Evolutionary conservation across 1,140 invertebrate species (phyloP).

Genomic region (Scaptodrosophila lebanonensis): DNA sequence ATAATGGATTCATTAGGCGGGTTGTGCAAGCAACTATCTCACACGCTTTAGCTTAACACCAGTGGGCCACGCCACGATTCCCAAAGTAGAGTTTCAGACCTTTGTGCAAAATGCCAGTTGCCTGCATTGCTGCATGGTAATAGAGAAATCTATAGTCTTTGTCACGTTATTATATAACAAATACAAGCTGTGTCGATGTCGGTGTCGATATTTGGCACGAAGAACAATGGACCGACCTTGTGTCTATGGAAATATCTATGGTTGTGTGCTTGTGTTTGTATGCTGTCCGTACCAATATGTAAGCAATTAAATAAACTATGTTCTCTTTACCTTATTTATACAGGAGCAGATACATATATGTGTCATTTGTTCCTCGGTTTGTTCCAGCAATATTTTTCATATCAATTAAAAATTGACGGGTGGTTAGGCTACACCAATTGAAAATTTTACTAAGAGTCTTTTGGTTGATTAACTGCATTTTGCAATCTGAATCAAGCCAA

Average conservation of each 20-base stretch:
- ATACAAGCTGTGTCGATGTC: slow-evolving; percentile 37
- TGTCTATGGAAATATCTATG: slow-evolving; percentile 8
- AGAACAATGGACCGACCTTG: slow-evolving; percentile 56
- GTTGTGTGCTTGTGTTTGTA: slow-evolving; percentile 4
- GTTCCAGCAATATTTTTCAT: too few relatives aligned
- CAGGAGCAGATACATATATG: too few relatives aligned
- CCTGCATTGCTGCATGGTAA: slow-evolving; percentile 54
- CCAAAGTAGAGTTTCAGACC: slow-evolving; percentile 38
- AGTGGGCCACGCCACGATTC: slow-evolving; percentile 23
- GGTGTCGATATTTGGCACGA: slow-evolving; percentile 60
- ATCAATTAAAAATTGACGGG: too few relatives aligned
- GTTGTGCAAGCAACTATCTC: slow-evolving; percentile 13
- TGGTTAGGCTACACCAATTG: too few relatives aligned
- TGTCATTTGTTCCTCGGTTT: too few relatives aligned
- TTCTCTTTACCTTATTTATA: too few relatives aligned
- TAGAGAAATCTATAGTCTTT: slow-evolving; percentile 19
- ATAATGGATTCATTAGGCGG: slow-evolving; percentile 54
- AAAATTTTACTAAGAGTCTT: too few relatives aligned
- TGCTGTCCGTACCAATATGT: slow-evolving; percentile 35
- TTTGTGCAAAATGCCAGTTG: slow-evolving; percentile 63
- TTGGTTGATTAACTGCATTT: too few relatives aligned
- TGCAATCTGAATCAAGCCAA: too few relatives aligned
- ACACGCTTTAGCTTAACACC: background rate
- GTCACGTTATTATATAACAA: slow-evolving; percentile 46
- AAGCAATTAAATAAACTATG: slow-evolving; percentile 7